Base-by-base conservation (phyloP, 2,888 invertebrate species). In the Oscheius onirici region DNA sequence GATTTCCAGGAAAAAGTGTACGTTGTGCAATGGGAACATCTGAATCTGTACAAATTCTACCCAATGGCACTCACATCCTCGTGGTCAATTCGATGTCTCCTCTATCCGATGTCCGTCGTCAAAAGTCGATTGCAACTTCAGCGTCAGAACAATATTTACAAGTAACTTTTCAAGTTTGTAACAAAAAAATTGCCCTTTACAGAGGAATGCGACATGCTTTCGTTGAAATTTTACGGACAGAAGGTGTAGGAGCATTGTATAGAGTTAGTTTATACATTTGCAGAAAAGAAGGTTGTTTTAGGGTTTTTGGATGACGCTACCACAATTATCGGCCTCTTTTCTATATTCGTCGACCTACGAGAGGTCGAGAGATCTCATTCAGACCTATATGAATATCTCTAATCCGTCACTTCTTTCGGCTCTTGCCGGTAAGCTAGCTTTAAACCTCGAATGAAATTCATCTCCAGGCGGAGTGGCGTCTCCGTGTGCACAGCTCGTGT, bases 261-360 rank as follows among this genome's bases (percentile, higher is more conserved):
- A 72, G 86, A 71, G 85, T 84, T n/a, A 73, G 77, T 41, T 51
- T 66, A 15, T 44, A 13, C 40, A 2, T 11, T 41, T 17, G 41
- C 11, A n/a, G n/a, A n/a, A n/a, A n/a, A n/a, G n/a, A n/a, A n/a
- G n/a, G 5, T 54, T 54, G 26, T 72, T 78, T 61, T 70, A 84
- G 84, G 85, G 86, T 26, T 86, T 86, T 76, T 86, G 86, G 86
- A 83, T 86, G 79, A 86, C 86, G 0, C 71, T 86, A n/a, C 86
- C 86, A 13, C 86, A 86, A 69, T 65, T 86, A 24, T 78, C 79
- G 17, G 85, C 84, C 49, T 84, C 84, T 13, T 86, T 85, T 66
- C 75, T 86, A 22, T 86, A 86, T 69, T 86, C 85, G 11, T 81
- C 83, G 11, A 79, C 81, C 15, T 85, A 85, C 69, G 85, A 85